Evolutionary conservation across 2,797 vertebrate genomes (phyloP).

Genomic region (Gymnodraco acuticeps): DNA sequence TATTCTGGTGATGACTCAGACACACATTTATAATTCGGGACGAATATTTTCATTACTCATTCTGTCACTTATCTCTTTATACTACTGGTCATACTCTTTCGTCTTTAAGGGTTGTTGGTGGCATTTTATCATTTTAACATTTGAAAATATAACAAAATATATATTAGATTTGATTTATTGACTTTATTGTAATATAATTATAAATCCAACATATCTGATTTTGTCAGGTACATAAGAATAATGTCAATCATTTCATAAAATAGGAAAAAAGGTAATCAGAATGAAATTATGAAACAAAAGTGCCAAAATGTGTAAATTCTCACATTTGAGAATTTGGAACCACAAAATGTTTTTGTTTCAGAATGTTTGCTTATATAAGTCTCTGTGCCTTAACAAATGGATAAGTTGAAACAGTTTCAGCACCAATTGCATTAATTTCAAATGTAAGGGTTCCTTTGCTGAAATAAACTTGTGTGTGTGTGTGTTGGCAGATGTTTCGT

Average conservation of each 20-base stretch:
- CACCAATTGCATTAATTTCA: not conserved
- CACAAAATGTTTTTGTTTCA: not conserved
- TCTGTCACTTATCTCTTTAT: too few species aligned
- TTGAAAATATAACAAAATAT: too few species aligned
- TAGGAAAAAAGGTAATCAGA: not conserved
- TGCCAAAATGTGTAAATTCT: not conserved
- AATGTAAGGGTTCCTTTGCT: not conserved
- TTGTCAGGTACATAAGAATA: not conserved
- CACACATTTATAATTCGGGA: not conserved
- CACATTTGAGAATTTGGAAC: not conserved
- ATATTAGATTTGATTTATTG: not conserved
- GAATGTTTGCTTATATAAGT: not conserved
- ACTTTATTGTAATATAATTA: conserved; percentile 7
- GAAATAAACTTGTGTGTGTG: not conserved
- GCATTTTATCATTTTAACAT: too few species aligned
- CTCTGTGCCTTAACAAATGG: not conserved
- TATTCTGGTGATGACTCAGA: not conserved
- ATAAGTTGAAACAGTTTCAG: not conserved
- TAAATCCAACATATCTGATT: not conserved
- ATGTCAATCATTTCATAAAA: not conserved
- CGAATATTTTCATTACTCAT: too few species aligned
- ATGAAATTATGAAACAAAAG: not conserved
- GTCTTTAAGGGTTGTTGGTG: too few species aligned
- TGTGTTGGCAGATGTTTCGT: conserved; percentile 86
- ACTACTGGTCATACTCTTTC: too few species aligned